Evolutionary conservation across 2,888 invertebrate genomes (phyloP).

Genomic region (Zele albiditarsus): DNA sequence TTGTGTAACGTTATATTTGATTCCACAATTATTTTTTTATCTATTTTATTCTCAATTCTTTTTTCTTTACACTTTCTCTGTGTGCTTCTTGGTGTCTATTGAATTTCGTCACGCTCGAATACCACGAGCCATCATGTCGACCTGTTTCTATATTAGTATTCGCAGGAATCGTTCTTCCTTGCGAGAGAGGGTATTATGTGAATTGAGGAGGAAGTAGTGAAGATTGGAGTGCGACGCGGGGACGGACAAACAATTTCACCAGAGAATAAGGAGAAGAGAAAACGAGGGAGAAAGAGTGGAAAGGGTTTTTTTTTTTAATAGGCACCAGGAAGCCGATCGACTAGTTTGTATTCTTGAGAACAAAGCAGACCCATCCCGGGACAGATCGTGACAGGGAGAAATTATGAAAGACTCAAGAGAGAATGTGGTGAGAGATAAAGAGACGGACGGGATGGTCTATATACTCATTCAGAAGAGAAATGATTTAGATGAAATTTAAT

Average conservation of each 20-base stretch:
- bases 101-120: constrained; percentile 38
- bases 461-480: background rate
- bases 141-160: constrained; percentile 39
- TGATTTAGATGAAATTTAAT: too few species aligned
- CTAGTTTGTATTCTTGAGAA: constrained; percentile 45
- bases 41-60: background rate
- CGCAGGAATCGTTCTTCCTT: constrained; percentile 8
- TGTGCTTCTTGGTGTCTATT: constrained; percentile 28
- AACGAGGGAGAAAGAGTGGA: background rate
- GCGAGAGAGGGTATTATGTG: constrained; percentile 12
- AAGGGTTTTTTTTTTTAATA: constrained; percentile 47
- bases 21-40: background rate
- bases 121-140: constrained; percentile 8
- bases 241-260: constrained; percentile 10
- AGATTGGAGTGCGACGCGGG: background rate
- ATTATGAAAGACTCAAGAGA: constrained; percentile 48
- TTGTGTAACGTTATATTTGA: background rate
- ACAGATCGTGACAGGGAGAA: constrained; percentile 55
- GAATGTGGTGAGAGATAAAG: constrained; percentile 16
- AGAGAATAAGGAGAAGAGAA: background rate
- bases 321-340: constrained; percentile 52
- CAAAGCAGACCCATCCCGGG: constrained; percentile 51
- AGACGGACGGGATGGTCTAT: constrained; percentile 23
- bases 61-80: background rate
- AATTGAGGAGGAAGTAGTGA: constrained; percentile 15